Evolutionary conservation across 1,140 invertebrate species (phyloP).

Genomic region (Aphaenogaster ashmeadi): DNA sequence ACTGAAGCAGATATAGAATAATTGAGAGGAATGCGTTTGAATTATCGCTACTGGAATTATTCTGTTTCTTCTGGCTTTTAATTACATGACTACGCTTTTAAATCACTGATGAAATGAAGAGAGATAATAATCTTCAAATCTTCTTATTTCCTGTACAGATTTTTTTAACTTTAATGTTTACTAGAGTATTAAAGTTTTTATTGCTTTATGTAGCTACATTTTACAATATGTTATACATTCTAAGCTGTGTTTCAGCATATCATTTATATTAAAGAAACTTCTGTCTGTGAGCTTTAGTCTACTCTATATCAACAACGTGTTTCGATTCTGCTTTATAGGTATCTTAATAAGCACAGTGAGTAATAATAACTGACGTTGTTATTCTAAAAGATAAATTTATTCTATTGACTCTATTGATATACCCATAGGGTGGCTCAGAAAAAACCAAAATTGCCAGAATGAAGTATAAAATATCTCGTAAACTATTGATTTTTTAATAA

Average conservation of each 20-base stretch:
- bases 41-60: not conserved
- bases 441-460: no score
- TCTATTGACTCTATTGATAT: not conserved
- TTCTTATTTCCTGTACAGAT: not conserved
- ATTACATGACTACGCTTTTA: not conserved
- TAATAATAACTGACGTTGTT: slow-evolving; percentile 43
- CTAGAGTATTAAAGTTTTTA: not conserved
- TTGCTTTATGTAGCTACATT: not conserved
- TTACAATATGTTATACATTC: slow-evolving; percentile 16
- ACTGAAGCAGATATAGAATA: not conserved
- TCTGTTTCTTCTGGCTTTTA: not conserved
- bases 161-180: not conserved
- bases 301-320: slow-evolving; percentile 70
- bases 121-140: not conserved
- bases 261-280: slow-evolving; percentile 61
- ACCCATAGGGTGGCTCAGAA: no score
- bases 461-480: no score
- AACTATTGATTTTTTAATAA: no score
- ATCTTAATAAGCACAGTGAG: slow-evolving; percentile 49
- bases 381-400: not conserved
- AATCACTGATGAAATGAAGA: not conserved
- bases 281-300: slow-evolving; percentile 68
- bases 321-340: slow-evolving; percentile 74
- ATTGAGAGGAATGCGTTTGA: not conserved
- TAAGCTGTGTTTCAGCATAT: slow-evolving; percentile 58